Evolutionary conservation across 2,888 invertebrate species (phyloP).

Genomic region (Salpingus planirostris): DNA sequence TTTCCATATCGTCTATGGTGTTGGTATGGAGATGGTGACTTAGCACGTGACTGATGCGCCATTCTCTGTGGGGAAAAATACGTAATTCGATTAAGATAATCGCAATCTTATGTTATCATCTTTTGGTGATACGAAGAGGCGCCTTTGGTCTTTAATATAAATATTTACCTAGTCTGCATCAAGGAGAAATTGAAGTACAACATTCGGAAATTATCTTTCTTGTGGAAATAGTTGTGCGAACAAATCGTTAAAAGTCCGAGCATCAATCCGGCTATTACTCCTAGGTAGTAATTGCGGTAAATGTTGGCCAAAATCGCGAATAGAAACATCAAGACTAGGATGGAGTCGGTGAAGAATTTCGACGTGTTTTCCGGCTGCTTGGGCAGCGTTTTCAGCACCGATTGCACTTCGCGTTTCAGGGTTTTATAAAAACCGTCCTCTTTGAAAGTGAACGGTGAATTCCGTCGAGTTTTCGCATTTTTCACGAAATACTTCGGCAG

Average conservation of each 20-base stretch:
- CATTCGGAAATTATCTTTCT: slow-evolving; percentile 68
- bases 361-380: slow-evolving; percentile 33
- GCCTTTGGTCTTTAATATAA: no score
- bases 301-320: slow-evolving; percentile 26
- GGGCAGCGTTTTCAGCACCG: slow-evolving; percentile 46
- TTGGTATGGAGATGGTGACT: slow-evolving; percentile 76
- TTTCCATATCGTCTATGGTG: slow-evolving; percentile 64
- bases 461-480: slow-evolving; percentile 54
- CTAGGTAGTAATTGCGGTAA: slow-evolving; percentile 39
- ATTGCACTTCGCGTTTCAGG: slow-evolving; percentile 47
- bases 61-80: slow-evolving; percentile 48
- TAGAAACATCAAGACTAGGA: slow-evolving; percentile 32
- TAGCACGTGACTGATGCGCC: slow-evolving; percentile 65
- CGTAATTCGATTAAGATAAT: no score
- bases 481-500: slow-evolving; percentile 58
- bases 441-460: slow-evolving; percentile 64
- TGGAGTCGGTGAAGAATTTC: slow-evolving; percentile 38
- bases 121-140: no score
- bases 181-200: slow-evolving; percentile 63
- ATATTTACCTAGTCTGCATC: slow-evolving; percentile 54
- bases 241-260: slow-evolving; percentile 52
- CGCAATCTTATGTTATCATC: no score
- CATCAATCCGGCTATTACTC: slow-evolving; percentile 47
- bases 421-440: slow-evolving; percentile 67
- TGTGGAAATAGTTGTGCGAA: slow-evolving; percentile 72